Conservation (phyloP, 2,888 invertebrate species). For the Monochamus alternatus region DNA sequence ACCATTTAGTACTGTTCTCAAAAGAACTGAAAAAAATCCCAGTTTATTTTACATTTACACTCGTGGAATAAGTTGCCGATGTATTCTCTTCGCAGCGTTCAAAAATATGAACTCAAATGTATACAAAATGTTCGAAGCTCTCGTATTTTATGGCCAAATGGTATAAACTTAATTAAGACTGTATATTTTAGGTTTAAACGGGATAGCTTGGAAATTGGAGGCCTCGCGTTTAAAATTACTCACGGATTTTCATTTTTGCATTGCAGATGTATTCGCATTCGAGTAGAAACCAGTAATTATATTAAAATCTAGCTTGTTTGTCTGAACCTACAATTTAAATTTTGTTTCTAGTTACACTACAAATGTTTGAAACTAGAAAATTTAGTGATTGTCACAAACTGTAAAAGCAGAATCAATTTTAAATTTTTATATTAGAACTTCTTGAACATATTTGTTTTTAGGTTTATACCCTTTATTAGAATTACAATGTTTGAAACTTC, state of each 20-base stretch:
- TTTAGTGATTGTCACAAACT: too few species aligned
- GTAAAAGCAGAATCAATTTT: too few species aligned
- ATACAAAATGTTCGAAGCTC: conserved; percentile 36
- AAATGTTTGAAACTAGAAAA: too few species aligned
- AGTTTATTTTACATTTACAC: conserved; percentile 2
- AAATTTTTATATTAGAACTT: too few species aligned
- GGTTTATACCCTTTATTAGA: too few species aligned
- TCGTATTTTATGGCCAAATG: conserved; percentile 47
- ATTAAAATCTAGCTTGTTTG: too few species aligned
- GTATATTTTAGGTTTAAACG: conserved; percentile 37
- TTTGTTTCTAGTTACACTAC: too few species aligned
- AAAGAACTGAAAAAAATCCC: neutral
- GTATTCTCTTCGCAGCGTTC: conserved; percentile 30
- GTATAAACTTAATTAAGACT: conserved; percentile 51
- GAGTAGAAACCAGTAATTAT: too few species aligned
- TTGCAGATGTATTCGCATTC: neutral
- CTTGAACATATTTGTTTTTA: too few species aligned
- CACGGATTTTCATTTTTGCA: conserved; percentile 7
- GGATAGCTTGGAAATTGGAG: conserved; percentile 16
- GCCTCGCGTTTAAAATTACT: conserved; percentile 14
- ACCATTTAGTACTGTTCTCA: neutral
- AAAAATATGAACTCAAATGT: conserved; percentile 50
- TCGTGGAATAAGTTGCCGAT: conserved; percentile 1
- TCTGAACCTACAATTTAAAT: too few species aligned
- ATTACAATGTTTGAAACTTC: too few species aligned